These are phyloP conservation scores for Notothenia coriiceps DNA, from an alignment of 2,113 vertebrate species.

Conservation along the genomic window DNA sequence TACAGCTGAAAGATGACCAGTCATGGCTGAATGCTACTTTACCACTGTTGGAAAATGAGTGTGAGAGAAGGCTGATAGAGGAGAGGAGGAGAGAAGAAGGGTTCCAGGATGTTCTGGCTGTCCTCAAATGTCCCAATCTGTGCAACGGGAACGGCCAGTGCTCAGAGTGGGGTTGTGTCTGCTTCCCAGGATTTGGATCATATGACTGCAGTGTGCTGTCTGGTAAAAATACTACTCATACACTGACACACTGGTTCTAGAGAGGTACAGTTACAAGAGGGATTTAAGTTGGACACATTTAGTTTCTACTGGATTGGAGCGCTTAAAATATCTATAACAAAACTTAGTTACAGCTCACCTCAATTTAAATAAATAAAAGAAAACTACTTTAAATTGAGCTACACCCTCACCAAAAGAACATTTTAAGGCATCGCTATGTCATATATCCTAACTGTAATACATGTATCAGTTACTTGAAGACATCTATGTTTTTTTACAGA, in stretches of 20 bases:
- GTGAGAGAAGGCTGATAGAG: slow-evolving; percentile 89
- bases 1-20: slow-evolving; percentile 90
- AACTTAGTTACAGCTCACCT: not conserved
- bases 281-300: too few relatives aligned
- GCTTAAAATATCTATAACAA: too few relatives aligned
- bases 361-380: not conserved
- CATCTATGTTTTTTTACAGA: not conserved
- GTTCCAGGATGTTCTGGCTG: slow-evolving; percentile 71
- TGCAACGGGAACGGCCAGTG: slow-evolving; percentile 91
- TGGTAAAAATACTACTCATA: slow-evolving; percentile 82
- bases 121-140: slow-evolving; percentile 87
- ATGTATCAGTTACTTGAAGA: not conserved
- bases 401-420: not conserved
- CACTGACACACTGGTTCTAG: not conserved
- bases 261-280: too few relatives aligned
- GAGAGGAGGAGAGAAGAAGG: slow-evolving; percentile 67
- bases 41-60: slow-evolving; percentile 93
- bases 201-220: slow-evolving; percentile 88
- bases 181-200: slow-evolving; percentile 89
- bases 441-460: not conserved
- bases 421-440: not conserved
- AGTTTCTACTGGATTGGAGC: too few relatives aligned
- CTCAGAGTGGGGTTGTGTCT: slow-evolving; percentile 89
- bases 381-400: not conserved
- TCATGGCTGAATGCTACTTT: slow-evolving; percentile 86